Percentiles rank a stretch among this genome's conserved stretches.
Evolutionary conservation across 2,113 vertebrate genomes (phyloP).

Genomic region (Malaclemys terrapin): DNA sequence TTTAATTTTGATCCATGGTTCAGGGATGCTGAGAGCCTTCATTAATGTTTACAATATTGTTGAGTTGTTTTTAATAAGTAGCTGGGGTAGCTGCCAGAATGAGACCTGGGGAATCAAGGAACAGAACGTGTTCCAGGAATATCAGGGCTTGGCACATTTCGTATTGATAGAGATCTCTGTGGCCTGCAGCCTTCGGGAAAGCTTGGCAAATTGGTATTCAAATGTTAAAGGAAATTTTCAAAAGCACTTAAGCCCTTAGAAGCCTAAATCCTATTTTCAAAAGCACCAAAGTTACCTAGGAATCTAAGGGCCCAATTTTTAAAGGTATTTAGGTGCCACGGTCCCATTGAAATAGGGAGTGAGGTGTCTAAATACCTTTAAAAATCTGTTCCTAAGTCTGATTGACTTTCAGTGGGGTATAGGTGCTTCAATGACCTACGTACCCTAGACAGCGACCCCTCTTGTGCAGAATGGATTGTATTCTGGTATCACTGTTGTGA

Average conservation of each 20-base stretch:
- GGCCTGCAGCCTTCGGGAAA: neutral
- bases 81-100: slow-evolving; percentile 2
- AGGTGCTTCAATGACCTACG: too few species aligned
- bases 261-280: neutral
- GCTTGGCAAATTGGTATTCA: neutral
- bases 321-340: neutral
- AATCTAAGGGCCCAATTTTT: neutral
- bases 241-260: fast-evolving
- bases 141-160: neutral
- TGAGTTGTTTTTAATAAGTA: neutral
- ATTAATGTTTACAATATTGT: neutral
- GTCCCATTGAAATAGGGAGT: neutral
- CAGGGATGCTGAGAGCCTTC: neutral
- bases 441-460: neutral
- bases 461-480: neutral
- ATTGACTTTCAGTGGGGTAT: neutral
- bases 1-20: neutral
- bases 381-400: neutral
- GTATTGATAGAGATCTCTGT: neutral
- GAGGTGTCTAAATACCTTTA: neutral
- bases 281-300: neutral
- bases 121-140: neutral
- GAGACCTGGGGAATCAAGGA: neutral
- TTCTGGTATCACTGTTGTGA: neutral
- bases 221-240: neutral